These are phyloP conservation scores for Heterotis niloticus DNA, from an alignment of 2,113 vertebrate genomes.

Conservation along the genomic window DNA sequence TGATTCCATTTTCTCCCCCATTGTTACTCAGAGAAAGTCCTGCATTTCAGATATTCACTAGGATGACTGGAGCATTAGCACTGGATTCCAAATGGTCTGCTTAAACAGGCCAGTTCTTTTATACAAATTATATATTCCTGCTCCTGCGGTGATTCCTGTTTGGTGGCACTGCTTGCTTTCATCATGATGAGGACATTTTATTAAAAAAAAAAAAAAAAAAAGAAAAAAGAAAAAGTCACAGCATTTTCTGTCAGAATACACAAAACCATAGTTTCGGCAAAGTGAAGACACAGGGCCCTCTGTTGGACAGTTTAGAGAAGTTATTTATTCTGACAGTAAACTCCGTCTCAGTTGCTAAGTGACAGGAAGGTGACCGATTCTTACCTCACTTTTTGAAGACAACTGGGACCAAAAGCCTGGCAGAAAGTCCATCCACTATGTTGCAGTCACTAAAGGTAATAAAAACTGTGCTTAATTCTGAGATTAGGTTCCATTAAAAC, in stretches of 20 bases:
- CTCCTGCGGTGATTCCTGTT: neutral
- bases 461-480: too few relatives aligned
- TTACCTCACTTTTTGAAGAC: too few relatives aligned
- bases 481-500: too few relatives aligned
- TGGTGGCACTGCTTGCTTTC: neutral
- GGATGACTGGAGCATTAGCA: neutral
- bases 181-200: conserved; percentile 6
- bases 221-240: conserved; percentile 2
- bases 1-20: neutral
- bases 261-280: neutral
- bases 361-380: too few relatives aligned
- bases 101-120: neutral
- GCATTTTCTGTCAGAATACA: neutral
- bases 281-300: conserved; percentile 6
- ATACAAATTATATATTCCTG: neutral
- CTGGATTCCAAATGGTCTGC: neutral
- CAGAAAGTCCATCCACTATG: too few relatives aligned
- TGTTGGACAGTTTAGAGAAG: neutral
- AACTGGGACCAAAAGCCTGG: too few relatives aligned
- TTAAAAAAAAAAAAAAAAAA: neutral
- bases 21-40: neutral
- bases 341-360: neutral
- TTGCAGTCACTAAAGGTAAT: too few relatives aligned
- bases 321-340: neutral
- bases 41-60: neutral